Base-by-base conservation (phyloP, 2,888 invertebrate genomes). In the Tetramorium bicarinatum region DNA sequence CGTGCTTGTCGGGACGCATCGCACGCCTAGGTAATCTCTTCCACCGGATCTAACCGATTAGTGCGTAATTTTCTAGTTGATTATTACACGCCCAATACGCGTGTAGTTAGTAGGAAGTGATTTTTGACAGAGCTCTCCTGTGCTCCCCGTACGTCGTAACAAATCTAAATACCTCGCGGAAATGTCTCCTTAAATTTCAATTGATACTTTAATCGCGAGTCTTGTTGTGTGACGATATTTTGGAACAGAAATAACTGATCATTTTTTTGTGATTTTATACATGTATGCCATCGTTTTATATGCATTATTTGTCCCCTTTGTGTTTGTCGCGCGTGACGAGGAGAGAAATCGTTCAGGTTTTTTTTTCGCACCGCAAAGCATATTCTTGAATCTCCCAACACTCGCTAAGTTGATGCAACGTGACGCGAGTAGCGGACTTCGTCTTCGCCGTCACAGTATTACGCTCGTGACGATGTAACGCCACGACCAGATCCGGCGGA, bases 21-120 rank as follows among this genome's bases (percentile, higher is more conserved):
- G 61, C 72, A 56, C 61, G 81, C 61, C 82, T 59, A 59, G 59
- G 69, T 67, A 69, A 71, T 79, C 82, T 59, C 59, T 18, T 69
- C 15, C 25, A 61, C 67, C 72, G 72, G 61, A 54, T 66, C 76
- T 74, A 74, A 81, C 56, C 72, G 87, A 85, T 82, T 76, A 69
- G 38, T 41, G 47, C 41, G 72, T 80, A 86, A 88, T 88, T 88
- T 88, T 83, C 86, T 54, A 87, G 77, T 74, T 47, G 80, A 74
- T 49, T 75, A 61, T 64, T 74, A 67, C 77, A 67, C 62, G 74
- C 13, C 54, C 52, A 18, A 13, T 47, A 81, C 47, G 59, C 71
- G 56, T 44, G 79, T 44, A 56, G 44, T 71, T 79, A 59, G n/a
- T 59, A 34, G 38, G 25, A 44, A 54, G 79, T 71, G 79, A 79